Conservation (phyloP, 2,888 invertebrate genomes). For the Anthrax anthrax region DNA sequence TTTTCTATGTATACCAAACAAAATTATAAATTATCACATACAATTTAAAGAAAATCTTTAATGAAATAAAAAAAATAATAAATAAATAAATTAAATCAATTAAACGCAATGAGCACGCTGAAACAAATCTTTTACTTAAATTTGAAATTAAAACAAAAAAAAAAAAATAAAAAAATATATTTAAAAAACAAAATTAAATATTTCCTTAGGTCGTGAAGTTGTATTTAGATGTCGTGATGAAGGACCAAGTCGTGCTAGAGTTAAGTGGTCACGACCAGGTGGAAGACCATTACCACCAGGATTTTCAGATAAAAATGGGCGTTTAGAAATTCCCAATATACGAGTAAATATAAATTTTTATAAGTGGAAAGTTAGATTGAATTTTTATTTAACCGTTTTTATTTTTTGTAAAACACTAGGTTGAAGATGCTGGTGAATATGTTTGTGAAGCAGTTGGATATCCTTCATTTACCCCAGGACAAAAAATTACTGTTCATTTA, state of each 20-base stretch:
- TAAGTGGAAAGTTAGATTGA: too few species aligned
- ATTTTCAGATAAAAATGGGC: conserved; percentile 59
- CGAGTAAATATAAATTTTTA: conserved; percentile 35
- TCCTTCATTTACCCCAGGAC: conserved; percentile 45
- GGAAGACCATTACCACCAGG: conserved; percentile 59
- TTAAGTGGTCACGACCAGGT: conserved; percentile 60
- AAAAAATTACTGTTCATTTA: conserved; percentile 52
- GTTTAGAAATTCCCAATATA: conserved; percentile 74
- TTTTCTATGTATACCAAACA: too few species aligned
- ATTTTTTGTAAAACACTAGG: conserved; percentile 14
- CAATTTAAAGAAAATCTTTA: too few species aligned
- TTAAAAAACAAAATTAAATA: neutral
- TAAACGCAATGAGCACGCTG: too few species aligned
- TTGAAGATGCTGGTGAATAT: conserved; percentile 66
- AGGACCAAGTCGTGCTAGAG: conserved; percentile 59
- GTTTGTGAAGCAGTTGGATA: conserved; percentile 66
- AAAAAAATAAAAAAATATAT: too few species aligned
- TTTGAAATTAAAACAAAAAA: too few species aligned
- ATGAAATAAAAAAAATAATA: too few species aligned
- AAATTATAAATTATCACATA: too few species aligned
- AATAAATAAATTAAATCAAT: too few species aligned
- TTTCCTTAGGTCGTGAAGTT: conserved; percentile 63
- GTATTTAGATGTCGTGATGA: conserved; percentile 88
- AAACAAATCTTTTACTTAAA: too few species aligned
- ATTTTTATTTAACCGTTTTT: neutral